These are phyloP conservation scores for Hystrix cristata DNA, from an alignment of 2,113 vertebrate genomes.

Conservation along the genomic window DNA sequence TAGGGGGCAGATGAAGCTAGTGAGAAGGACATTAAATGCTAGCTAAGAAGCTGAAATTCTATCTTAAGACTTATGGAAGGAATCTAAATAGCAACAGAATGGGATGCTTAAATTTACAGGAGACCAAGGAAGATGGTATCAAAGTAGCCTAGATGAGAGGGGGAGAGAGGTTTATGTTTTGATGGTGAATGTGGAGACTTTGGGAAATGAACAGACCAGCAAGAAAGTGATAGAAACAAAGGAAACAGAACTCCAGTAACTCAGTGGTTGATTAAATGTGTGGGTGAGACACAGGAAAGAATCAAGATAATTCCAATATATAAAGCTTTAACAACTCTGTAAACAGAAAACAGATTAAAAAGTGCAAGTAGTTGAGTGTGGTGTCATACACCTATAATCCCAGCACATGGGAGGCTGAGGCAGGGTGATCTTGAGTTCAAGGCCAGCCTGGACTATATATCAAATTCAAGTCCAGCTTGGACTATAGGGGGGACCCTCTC, in stretches of 20 bases:
- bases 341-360: constrained; percentile 47
- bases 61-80: constrained; percentile 6
- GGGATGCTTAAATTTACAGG: constrained; percentile 41
- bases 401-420: not conserved
- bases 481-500: not conserved
- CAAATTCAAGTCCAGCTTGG: not conserved
- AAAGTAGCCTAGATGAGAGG: not conserved
- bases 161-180: not conserved
- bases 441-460: not conserved
- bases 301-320: not conserved
- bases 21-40: not conserved
- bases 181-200: not conserved
- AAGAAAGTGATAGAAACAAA: constrained; percentile 19
- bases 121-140: not conserved
- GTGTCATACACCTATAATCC: not conserved
- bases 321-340: not conserved
- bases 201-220: not conserved
- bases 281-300: not conserved
- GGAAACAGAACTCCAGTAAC: constrained; percentile 15
- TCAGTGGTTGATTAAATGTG: not conserved
- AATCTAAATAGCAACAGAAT: constrained; percentile 39
- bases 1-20: not conserved
- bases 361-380: not conserved
- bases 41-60: constrained; percentile 8
- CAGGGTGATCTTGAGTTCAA: not conserved